Percentiles rank a stretch among this genome's conserved stretches.
Conservation (phyloP, 2,113 vertebrate species). For the Lepus europaeus region DNA sequence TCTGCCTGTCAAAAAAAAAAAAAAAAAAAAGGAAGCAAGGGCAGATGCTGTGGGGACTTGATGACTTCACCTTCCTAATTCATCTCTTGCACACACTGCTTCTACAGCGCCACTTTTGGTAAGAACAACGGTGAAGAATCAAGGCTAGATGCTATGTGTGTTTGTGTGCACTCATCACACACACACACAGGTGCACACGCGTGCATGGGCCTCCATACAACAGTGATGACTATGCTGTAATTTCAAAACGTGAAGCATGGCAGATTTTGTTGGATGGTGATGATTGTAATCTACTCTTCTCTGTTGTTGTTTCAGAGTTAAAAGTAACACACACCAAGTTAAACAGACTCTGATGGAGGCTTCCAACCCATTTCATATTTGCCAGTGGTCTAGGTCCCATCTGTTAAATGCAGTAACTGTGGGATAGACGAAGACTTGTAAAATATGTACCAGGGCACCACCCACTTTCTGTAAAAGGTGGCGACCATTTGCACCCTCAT, state of each 20-base stretch:
- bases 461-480: slow-evolving; percentile 34
- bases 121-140: background rate
- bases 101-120: background rate
- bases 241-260: background rate
- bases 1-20: no score
- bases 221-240: background rate
- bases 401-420: background rate
- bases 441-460: background rate
- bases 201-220: fast-evolving
- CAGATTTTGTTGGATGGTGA: background rate
- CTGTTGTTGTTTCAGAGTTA: background rate
- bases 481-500: slow-evolving; percentile 55
- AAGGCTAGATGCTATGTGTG: background rate
- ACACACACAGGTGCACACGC: fast-evolving
- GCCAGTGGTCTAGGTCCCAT: background rate
- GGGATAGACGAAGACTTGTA: background rate
- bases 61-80: no score
- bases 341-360: background rate
- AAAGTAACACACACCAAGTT: background rate
- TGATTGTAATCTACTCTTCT: background rate
- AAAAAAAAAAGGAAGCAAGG: no score
- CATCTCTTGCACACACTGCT: background rate
- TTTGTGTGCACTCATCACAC: no score
- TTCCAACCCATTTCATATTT: background rate
- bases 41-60: no score